These are phyloP conservation scores for Petrocephalus zakoni DNA, from an alignment of 2,113 vertebrate species.

Conservation along the genomic window DNA sequence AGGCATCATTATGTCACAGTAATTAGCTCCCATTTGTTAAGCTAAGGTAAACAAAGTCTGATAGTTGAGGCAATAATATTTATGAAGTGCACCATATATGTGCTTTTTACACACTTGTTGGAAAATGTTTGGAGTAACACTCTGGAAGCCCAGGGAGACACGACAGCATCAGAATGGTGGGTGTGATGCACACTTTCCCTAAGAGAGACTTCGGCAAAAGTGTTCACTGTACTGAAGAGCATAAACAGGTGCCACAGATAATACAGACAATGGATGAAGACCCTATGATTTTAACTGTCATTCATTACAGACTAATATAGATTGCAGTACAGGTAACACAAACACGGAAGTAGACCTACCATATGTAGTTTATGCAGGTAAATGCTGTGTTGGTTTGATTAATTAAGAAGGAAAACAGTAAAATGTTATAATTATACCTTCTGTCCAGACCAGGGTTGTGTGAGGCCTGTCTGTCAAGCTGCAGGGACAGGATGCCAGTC, in stretches of 20 bases:
- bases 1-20: conserved; percentile 63
- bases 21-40: conserved; percentile 71
- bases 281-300: not conserved
- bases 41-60: conserved; percentile 57
- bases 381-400: not conserved
- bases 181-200: not conserved
- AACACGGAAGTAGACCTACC: not conserved
- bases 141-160: not conserved
- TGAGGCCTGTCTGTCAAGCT: not conserved
- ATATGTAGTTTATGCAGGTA: not conserved
- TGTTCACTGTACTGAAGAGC: not conserved
- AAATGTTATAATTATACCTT: not conserved
- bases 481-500: too few relatives aligned
- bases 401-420: not conserved
- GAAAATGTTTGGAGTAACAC: not conserved
- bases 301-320: not conserved
- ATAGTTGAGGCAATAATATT: conserved; percentile 55
- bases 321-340: not conserved
- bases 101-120: conserved; percentile 16
- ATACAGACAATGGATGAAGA: not conserved
- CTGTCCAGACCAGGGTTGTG: not conserved
- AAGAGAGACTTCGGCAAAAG: not conserved
- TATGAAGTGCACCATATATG: conserved; percentile 39
- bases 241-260: not conserved
- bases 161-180: not conserved